Base-by-base conservation (phyloP, 2,797 vertebrate species). In the Lepilemur septentrionalis region DNA sequence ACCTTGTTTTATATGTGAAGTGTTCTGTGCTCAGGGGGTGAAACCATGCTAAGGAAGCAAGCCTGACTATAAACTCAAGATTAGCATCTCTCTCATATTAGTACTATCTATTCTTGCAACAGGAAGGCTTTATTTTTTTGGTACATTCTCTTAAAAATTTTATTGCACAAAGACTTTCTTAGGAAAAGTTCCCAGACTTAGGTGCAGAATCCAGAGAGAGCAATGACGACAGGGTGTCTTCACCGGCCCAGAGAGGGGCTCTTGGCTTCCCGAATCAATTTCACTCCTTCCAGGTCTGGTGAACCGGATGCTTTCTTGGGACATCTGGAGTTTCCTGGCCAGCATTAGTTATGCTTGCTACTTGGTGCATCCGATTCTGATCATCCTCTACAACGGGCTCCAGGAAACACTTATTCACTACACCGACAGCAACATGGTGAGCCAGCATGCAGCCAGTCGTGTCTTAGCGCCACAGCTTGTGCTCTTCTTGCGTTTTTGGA, bases 281-380 rank as follows among this genome's bases (percentile, higher is more conserved):
- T 7, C 35, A 30, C 28, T 80, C 43, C 84, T 50, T 57, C 11
- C 65, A 99, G 99, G 99, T 55, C 98, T 98, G 65, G 98, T 99
- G 92, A 98, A 98, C 69, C 97, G 30, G 38, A 65, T 99, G 85
- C 98, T 99, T 83, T 99, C 99, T 8, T 97, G 98, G 38, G 55
- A 67, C 7, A 13, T 99, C 94, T 99, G 99, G 99, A 78, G 97
- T 70, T 98, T 98, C 91, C 98, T 99, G 41, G 99, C 99, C 69
- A 98, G 98, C 97, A 98, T 99, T 92, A 99, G 99, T 84, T 99
- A 99, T 12, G 99, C 99, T 23, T 99, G 99, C 92, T 99, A 99
- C 96, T 95, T 99, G 83, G 97, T 98, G 46, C 99, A 99, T 91
- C 99, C 99, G 0, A 70, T 99, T 17, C 95, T 99, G 90, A 99